Percentiles rank a stretch among this genome's conserved stretches.
Conservation (phyloP, 2,888 invertebrate genomes). For the Megamerina dolium region DNA sequence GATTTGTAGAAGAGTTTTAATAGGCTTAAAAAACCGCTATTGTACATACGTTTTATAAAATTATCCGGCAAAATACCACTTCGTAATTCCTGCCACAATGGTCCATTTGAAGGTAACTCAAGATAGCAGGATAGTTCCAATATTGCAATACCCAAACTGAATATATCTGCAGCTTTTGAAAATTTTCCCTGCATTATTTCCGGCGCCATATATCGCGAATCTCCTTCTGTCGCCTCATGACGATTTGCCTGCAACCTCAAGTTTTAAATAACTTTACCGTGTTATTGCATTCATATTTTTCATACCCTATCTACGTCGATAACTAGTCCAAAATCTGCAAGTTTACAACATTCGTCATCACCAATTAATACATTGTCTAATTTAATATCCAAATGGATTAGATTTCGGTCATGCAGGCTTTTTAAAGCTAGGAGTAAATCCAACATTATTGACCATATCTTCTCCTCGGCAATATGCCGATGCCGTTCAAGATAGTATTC, state of each 20-base stretch:
- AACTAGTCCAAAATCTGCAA: slow-evolving; percentile 68
- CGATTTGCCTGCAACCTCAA: slow-evolving; percentile 48
- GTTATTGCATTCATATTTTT: background rate
- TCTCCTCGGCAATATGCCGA: slow-evolving; percentile 56
- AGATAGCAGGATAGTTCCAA: slow-evolving; percentile 66
- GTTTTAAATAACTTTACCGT: background rate
- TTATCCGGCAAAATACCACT: slow-evolving; percentile 53
- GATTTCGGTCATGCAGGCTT: slow-evolving; percentile 61
- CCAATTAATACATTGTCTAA: slow-evolving; percentile 70
- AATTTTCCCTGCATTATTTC: slow-evolving; percentile 63
- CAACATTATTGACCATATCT: slow-evolving; percentile 61
- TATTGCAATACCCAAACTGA: slow-evolving; percentile 67
- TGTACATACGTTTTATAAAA: slow-evolving; percentile 45
- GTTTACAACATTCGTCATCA: slow-evolving; percentile 60
- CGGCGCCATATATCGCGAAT: slow-evolving; percentile 68
- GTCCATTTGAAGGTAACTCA: slow-evolving; percentile 62
- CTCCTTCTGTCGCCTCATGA: slow-evolving; percentile 62
- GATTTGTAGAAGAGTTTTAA: too few relatives aligned
- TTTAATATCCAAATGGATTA: slow-evolving; percentile 72
- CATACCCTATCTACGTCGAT: slow-evolving; percentile 56
- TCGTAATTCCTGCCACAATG: slow-evolving; percentile 62
- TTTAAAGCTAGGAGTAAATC: slow-evolving; percentile 60
- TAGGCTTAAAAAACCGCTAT: too few relatives aligned
- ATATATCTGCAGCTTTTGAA: slow-evolving; percentile 67
- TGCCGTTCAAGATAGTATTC: slow-evolving; percentile 54